phyloP scores from a whole-genome alignment of 2,797 vertebrate species.

The Sitta carolinensis region DNA sequence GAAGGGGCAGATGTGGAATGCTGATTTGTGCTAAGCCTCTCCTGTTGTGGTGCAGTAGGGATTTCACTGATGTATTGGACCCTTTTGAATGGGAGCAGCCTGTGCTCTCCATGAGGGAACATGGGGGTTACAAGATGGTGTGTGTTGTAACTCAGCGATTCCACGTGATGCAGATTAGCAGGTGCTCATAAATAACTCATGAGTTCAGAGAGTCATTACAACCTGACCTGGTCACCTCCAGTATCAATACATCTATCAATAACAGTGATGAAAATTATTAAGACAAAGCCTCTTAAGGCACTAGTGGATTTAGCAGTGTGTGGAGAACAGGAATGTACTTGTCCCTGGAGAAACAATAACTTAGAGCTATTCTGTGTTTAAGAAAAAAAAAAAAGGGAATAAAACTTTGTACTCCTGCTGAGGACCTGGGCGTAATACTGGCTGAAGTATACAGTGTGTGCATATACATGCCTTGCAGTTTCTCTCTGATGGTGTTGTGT shows the following conservation, averaged over 20 bases:
- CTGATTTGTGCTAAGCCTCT: background rate
- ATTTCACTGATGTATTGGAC: background rate
- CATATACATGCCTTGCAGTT: background rate
- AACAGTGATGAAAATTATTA: constrained; percentile 18
- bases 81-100: background rate
- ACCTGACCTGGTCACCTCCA: background rate
- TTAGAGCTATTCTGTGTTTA: background rate
- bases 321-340: background rate
- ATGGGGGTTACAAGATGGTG: background rate
- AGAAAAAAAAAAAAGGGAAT: background rate
- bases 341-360: background rate
- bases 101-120: background rate
- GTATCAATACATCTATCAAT: constrained; percentile 44
- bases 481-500: background rate
- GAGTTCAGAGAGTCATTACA: constrained; percentile 8
- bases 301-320: background rate
- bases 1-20: background rate
- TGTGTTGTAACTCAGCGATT: background rate
- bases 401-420: background rate
- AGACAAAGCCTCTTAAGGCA: constrained; percentile 7
- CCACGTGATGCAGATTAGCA: background rate
- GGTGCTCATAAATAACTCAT: constrained; percentile 16
- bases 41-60: background rate
- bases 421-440: background rate
- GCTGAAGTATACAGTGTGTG: background rate